Evolutionary conservation across 2,888 invertebrate genomes (phyloP), one percentile per base, ranked within the genome.

Genomic region (Protonemura montana): DNA sequence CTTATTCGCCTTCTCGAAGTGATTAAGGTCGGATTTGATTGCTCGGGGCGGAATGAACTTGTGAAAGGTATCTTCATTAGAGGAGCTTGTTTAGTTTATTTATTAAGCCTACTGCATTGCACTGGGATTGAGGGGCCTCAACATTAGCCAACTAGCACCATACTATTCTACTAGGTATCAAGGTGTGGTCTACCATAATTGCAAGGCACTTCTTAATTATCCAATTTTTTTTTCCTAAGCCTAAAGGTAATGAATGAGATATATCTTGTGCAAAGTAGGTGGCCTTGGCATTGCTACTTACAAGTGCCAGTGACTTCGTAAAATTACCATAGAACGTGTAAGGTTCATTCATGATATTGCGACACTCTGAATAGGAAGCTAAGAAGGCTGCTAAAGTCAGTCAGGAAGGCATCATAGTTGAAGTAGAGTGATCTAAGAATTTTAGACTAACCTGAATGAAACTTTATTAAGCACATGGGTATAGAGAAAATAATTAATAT

Each of bases 21-120:
- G 59, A 59, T 59, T 59, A 59, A 59, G 59, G 59, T 59, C 59
- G 59, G 59, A 59, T 21, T 59, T 13, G 59, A 59, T 7, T 21
- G 59, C 59, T 59, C 21, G 2, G 13, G 59, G 59, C 59, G 3
- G 21, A 59, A 59, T 59, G 21, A 21, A 59, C 59, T 21, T 59
- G 59, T 59, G 59, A 59, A 59, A 59, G 59, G 59, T 21, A 59
- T 59, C 59, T 59, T 59, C 59, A 59, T 59, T 59, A 59, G 59
- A 16, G 21, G 59, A 10, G 59, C 59, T 59, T 59, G 59, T 59
- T 59, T 59, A 13, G 59, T 59, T 59, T 59, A 59, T 59, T 59
- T 59, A 59, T 21, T 3, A 59, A 59, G 59, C 3, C 16, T 59
- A 59, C 59, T 59, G 21, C 35, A 35, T 35, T 35, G 35, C 35